These are phyloP conservation scores for Hypanus sabinus DNA, from an alignment of 2,113 vertebrate genomes.

Conservation along the genomic window DNA sequence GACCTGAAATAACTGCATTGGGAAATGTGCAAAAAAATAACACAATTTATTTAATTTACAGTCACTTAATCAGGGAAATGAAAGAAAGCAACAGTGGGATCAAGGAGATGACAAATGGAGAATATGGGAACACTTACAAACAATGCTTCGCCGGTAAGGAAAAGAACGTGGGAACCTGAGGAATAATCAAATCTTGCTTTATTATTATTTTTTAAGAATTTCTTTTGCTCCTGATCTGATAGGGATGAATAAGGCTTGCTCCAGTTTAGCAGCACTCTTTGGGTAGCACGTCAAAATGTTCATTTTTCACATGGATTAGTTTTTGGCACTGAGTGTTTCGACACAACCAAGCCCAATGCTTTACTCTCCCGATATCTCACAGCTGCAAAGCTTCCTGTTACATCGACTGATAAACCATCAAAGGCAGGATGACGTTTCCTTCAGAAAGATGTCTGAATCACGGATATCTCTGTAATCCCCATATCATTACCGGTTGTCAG, in stretches of 20 bases:
- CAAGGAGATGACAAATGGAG: constrained; percentile 66
- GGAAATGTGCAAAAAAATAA: neutral
- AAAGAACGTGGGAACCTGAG: neutral
- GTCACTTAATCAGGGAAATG: constrained; percentile 82
- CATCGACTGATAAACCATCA: neutral
- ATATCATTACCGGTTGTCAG: neutral
- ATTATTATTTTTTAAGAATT: neutral
- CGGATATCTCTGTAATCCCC: neutral
- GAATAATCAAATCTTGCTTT: neutral
- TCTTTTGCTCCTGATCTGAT: neutral
- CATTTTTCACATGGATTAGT: neutral
- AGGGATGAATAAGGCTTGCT: neutral
- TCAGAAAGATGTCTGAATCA: neutral
- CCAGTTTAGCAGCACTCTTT: neutral
- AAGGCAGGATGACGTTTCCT: neutral
- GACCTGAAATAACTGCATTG: neutral
- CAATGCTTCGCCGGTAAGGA: constrained; percentile 81
- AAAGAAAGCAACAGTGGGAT: constrained; percentile 73
- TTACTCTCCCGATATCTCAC: neutral
- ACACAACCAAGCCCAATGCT: neutral
- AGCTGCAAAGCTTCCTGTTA: neutral
- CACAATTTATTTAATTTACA: constrained; percentile 44
- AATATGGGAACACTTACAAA: constrained; percentile 79
- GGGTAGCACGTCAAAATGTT: neutral
- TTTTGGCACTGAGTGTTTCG: neutral